A percentile compares a stretch with the other conserved stretches of the same genome.
Evolutionary conservation across 2,113 vertebrate species (phyloP).

Genomic region (Microcebus griseorufus): DNA sequence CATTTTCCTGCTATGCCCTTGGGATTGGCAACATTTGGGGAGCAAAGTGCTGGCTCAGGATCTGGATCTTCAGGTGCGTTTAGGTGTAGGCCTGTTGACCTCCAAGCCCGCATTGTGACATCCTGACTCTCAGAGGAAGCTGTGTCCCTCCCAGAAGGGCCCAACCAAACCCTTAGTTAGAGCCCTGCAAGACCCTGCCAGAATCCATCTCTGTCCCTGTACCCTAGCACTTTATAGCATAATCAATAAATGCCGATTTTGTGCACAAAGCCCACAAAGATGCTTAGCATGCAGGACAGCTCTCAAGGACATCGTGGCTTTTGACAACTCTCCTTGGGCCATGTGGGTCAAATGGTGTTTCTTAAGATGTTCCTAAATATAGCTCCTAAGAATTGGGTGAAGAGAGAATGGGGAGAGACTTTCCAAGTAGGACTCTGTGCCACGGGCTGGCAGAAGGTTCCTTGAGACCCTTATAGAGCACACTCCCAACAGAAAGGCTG

Average conservation of each 20-base stretch:
- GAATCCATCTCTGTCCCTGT: neutral
- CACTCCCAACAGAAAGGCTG: neutral
- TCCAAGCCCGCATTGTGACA: neutral
- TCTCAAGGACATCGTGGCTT: neutral
- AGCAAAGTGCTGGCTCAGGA: neutral
- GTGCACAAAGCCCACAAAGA: neutral
- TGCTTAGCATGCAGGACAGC: neutral
- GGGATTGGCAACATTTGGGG: neutral
- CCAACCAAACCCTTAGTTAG: neutral
- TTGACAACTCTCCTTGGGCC: neutral
- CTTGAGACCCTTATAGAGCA: neutral
- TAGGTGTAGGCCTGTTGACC: neutral
- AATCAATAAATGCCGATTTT: neutral
- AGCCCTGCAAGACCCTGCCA: neutral
- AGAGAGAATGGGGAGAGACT: neutral
- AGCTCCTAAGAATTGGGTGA: neutral
- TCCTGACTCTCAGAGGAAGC: neutral
- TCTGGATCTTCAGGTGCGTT: neutral
- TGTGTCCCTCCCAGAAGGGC: neutral
- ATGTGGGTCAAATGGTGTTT: constrained; percentile 12
- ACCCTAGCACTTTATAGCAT: neutral
- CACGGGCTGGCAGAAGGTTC: neutral
- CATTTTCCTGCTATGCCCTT: neutral
- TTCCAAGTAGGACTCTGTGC: neutral
- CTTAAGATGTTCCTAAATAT: constrained; percentile 43